These are phyloP conservation scores for Paracentrotus lividus DNA, from an alignment of 53 echinoderm and acorn worm species.

Conservation along the genomic window DNA sequence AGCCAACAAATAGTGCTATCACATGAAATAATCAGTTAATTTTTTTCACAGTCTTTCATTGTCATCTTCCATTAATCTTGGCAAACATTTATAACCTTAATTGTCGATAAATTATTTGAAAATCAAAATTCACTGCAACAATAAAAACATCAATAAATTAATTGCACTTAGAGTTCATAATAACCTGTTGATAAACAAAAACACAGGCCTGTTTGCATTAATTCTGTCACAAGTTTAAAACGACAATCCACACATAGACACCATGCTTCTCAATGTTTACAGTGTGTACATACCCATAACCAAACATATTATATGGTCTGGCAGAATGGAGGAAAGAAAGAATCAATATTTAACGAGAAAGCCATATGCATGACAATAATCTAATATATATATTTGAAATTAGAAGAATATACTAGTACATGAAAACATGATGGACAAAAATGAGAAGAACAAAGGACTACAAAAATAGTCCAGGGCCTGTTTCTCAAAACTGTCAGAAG, in stretches of 20 bases:
- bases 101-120: too few species aligned
- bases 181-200: not conserved
- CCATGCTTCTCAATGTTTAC: not conserved
- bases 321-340: not conserved
- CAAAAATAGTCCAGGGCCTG: not conserved
- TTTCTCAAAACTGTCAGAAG: too few species aligned
- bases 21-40: too few species aligned
- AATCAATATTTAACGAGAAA: not conserved
- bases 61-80: too few species aligned
- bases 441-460: not conserved
- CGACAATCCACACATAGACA: not conserved
- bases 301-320: constrained; percentile 10
- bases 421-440: not conserved
- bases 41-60: too few species aligned
- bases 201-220: not conserved
- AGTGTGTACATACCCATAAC: constrained; percentile 17
- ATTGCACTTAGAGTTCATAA: not conserved
- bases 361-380: not conserved
- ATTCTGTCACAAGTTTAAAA: not conserved
- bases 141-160: not conserved
- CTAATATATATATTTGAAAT: not conserved
- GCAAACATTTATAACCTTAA: too few species aligned
- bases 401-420: not conserved
- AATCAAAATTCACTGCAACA: not conserved
- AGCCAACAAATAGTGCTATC: too few species aligned